A percentile compares a stretch with the other conserved stretches of the same genome.
Conservation (phyloP, 2,113 vertebrate species). For the Campylomormyrus numenius region DNA sequence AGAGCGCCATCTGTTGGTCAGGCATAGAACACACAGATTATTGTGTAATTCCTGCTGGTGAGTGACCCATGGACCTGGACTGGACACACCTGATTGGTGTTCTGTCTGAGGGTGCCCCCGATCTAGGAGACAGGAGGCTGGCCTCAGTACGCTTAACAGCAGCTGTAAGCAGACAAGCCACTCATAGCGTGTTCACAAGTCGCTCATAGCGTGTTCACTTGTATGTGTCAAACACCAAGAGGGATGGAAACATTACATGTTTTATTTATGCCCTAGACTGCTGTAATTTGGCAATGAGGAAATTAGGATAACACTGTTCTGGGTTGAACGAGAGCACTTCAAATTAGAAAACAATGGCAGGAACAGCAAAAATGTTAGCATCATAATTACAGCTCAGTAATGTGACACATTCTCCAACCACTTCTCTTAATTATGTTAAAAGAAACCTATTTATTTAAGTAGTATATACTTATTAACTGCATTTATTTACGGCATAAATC, state of each 20-base stretch:
- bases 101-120: background rate
- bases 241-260: background rate
- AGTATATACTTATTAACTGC: background rate
- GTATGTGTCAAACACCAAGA: background rate
- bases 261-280: background rate
- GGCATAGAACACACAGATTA: background rate
- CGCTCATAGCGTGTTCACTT: background rate
- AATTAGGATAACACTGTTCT: background rate
- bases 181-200: background rate
- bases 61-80: background rate
- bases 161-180: background rate
- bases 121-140: background rate
- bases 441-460: background rate
- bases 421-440: background rate
- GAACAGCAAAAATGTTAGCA: background rate
- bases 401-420: background rate
- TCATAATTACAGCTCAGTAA: background rate
- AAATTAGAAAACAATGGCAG: background rate
- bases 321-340: background rate
- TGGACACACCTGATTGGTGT: background rate
- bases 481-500: background rate
- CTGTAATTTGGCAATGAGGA: background rate
- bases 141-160: background rate
- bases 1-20: slow-evolving; percentile 20
- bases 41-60: background rate